phyloP scores from a whole-genome alignment of 1,140 invertebrate genomes.

The Plodia interpunctella region DNA sequence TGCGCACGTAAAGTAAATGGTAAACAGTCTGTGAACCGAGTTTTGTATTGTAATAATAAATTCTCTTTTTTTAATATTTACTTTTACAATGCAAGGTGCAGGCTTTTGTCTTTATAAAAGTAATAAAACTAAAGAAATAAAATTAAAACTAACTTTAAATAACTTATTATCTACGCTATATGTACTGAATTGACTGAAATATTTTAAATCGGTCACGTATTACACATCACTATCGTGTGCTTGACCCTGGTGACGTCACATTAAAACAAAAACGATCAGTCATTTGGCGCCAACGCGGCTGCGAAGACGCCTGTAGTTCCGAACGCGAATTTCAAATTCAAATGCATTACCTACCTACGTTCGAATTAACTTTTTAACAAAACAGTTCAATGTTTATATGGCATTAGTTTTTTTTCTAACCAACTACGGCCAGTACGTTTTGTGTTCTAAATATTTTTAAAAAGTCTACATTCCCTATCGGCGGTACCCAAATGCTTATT shows the following conservation, averaged over 20 bases:
- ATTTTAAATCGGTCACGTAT: not conserved
- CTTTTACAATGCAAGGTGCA: too few species aligned
- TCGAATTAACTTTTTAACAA: not conserved
- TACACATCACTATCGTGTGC: conserved; percentile 18
- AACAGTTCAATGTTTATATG: not conserved
- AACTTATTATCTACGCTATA: too few species aligned
- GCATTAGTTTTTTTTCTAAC: conserved; percentile 13
- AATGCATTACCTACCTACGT: not conserved
- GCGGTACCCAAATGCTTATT: too few species aligned
- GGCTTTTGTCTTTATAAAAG: too few species aligned
- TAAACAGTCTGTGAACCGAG: too few species aligned
- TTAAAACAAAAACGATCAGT: conserved; percentile 21
- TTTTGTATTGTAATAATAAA: too few species aligned
- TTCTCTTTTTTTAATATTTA: too few species aligned
- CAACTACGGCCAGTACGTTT: conserved; percentile 42
- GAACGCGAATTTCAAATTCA: conserved; percentile 5
- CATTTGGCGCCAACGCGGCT: conserved; percentile 9
- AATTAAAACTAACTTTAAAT: too few species aligned
- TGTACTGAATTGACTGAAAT: too few species aligned
- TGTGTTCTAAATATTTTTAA: not conserved
- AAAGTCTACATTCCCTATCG: too few species aligned
- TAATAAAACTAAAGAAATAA: too few species aligned
- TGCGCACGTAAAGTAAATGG: too few species aligned
- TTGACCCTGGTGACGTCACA: conserved; percentile 28
- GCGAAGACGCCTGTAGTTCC: conserved; percentile 16